Evolutionary conservation across 2,113 vertebrate genomes (phyloP).

Genomic region (Carlito syrichta): DNA sequence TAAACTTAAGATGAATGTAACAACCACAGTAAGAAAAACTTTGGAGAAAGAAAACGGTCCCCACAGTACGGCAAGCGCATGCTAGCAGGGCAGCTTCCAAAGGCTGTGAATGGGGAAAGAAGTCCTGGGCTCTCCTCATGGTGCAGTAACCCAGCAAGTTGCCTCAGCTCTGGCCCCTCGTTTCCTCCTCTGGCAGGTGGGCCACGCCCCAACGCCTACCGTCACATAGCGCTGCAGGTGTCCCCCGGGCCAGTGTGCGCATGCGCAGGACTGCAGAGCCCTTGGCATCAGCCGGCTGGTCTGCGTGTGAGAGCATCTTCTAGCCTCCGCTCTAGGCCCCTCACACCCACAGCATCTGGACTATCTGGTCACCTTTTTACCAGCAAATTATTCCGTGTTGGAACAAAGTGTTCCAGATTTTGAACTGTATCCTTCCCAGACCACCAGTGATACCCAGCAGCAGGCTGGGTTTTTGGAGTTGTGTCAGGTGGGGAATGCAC

Average conservation of each 20-base stretch:
- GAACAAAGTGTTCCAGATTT: neutral
- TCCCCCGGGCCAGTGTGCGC: too few relatives aligned
- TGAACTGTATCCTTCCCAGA: neutral
- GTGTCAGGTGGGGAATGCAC: neutral
- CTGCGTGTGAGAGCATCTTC: too few relatives aligned
- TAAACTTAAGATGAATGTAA: neutral
- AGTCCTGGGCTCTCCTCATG: neutral
- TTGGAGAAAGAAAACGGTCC: neutral
- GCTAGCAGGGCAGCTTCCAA: neutral
- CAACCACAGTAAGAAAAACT: neutral
- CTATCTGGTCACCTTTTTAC: neutral
- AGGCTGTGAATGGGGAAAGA: neutral
- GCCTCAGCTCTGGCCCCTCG: neutral
- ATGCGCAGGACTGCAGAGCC: too few relatives aligned
- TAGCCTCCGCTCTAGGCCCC: neutral
- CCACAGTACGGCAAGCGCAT: neutral
- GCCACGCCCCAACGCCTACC: neutral
- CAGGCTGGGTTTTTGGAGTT: neutral
- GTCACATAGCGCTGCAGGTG: neutral
- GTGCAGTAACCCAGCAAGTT: neutral
- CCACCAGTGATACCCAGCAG: neutral
- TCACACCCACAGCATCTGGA: neutral
- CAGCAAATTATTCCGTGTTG: neutral
- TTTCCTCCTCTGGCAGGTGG: neutral
- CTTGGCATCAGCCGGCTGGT: too few relatives aligned